A percentile compares a stretch with the other conserved stretches of the same genome.
Evolutionary conservation across 2,888 invertebrate genomes (phyloP).

Genomic region (Leptothorax acervorum): DNA sequence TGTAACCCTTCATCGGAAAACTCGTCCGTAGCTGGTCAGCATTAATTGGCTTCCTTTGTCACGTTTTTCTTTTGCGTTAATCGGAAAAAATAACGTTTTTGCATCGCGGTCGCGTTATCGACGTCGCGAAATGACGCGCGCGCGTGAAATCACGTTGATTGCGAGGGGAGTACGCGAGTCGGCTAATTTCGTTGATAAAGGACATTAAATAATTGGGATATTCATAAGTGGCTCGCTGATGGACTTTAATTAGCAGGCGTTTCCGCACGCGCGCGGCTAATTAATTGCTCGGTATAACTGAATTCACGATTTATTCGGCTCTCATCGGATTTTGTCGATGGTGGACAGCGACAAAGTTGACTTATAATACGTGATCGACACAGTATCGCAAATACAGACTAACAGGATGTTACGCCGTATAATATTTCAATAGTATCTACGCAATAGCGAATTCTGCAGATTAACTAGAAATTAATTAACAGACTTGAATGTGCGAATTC

Average conservation of each 20-base stretch:
- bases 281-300: constrained; percentile 33
- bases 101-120: constrained; percentile 7
- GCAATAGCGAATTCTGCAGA: not conserved
- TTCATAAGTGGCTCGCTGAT: constrained; percentile 48
- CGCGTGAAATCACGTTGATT: constrained; percentile 32
- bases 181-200: constrained; percentile 49
- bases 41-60: constrained; percentile 31
- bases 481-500: not conserved
- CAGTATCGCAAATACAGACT: not conserved
- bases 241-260: constrained; percentile 50
- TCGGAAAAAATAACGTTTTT: constrained; percentile 1
- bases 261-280: constrained; percentile 20
- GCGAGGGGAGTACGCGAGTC: not conserved
- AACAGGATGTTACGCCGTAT: not conserved
- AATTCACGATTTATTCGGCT: constrained; percentile 38
- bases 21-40: not conserved
- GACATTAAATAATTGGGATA: constrained; percentile 46
- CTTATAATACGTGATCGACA: not conserved
- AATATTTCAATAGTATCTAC: too few relatives aligned
- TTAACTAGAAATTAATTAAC: not conserved
- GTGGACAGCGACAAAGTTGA: not conserved
- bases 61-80: not conserved
- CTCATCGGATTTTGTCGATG: constrained; percentile 24
- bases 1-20: constrained; percentile 15
- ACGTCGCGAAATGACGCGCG: not conserved